These are phyloP conservation scores for Numenius phaeopus DNA, from an alignment of 2,797 vertebrate species.

Conservation along the genomic window DNA sequence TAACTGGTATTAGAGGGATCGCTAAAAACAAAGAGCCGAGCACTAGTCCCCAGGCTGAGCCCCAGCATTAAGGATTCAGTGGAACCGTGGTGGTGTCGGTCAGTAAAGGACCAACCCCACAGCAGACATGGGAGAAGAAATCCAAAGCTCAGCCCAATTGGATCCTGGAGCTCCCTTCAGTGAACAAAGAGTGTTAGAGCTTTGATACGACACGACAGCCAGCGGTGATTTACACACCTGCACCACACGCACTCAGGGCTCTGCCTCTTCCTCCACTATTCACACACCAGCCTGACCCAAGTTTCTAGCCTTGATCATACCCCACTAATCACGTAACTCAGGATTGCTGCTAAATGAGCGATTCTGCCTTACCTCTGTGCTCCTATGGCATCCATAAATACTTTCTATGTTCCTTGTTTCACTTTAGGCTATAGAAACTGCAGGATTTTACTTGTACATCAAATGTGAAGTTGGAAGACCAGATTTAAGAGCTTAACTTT, in stretches of 20 bases:
- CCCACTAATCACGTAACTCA: not conserved
- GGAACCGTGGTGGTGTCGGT: not conserved
- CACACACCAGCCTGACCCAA: not conserved
- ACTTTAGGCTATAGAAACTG: not conserved
- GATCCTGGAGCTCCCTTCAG: not conserved
- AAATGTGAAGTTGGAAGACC: not conserved
- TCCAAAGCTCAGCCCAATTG: not conserved
- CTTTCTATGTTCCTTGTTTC: not conserved
- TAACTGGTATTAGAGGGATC: not conserved
- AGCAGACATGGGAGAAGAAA: not conserved
- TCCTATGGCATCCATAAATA: not conserved
- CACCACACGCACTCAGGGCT: not conserved
- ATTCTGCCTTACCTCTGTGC: not conserved
- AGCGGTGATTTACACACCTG: not conserved
- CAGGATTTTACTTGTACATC: not conserved
- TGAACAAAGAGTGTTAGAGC: not conserved
- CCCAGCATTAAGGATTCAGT: not conserved
- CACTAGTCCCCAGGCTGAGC: not conserved
- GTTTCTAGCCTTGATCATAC: not conserved
- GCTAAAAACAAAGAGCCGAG: not conserved
- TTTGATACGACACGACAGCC: not conserved
- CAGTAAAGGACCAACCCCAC: not conserved
- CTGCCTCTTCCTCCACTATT: not conserved
- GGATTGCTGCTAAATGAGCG: not conserved
- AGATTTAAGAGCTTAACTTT: not conserved